These are phyloP conservation scores for Ibidorhyncha struthersii DNA, from an alignment of 2,113 vertebrate species.

Conservation along the genomic window DNA sequence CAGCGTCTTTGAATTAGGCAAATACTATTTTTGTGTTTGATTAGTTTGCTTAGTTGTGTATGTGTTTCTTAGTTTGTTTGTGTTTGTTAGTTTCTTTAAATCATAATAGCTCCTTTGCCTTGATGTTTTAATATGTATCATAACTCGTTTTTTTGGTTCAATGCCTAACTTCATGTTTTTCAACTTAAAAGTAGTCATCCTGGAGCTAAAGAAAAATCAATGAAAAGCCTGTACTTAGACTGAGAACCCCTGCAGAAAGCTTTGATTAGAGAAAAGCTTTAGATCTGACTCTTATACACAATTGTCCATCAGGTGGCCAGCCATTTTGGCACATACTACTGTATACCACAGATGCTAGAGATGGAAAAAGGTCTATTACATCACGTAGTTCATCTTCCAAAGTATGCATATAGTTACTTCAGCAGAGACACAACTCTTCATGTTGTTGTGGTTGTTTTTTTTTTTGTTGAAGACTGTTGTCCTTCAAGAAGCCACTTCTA, in stretches of 20 bases:
- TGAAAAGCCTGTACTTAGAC: background rate
- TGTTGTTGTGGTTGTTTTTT: background rate
- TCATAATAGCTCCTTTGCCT: background rate
- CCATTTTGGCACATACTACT: background rate
- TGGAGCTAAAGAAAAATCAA: constrained; percentile 35
- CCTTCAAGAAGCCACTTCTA: background rate
- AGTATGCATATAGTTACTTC: background rate
- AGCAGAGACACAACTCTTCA: background rate
- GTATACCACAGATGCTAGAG: background rate
- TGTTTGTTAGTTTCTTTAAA: background rate
- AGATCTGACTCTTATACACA: background rate
- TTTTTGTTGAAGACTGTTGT: background rate
- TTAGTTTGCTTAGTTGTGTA: too few relatives aligned
- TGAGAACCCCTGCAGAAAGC: constrained; percentile 36
- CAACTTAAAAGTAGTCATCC: constrained; percentile 18
- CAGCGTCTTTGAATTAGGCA: background rate
- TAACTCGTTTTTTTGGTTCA: background rate
- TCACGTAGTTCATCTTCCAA: background rate
- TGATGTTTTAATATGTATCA: background rate
- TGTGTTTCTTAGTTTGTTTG: too few relatives aligned
- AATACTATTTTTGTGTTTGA: background rate
- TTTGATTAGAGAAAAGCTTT: constrained; percentile 52
- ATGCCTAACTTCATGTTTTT: constrained; percentile 19
- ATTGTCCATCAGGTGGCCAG: constrained; percentile 28
- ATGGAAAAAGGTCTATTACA: background rate